These are phyloP conservation scores for Dastarcus helophoroides DNA, from an alignment of 2,888 invertebrate genomes.

Conservation along the genomic window DNA sequence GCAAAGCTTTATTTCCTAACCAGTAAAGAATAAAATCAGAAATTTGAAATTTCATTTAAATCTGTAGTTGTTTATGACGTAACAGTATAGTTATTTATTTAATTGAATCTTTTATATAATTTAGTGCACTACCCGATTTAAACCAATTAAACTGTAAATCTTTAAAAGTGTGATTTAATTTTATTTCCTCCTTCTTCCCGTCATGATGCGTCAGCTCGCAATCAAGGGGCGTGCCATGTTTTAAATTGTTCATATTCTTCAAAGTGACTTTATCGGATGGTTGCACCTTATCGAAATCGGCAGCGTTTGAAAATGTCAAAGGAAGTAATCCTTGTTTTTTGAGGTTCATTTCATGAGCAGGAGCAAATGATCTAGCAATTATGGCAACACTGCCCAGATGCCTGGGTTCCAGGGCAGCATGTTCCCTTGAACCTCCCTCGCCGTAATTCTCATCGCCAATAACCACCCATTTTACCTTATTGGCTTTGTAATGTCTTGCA, in stretches of 20 bases:
- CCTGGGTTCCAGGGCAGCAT: conserved; percentile 89
- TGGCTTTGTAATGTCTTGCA: conserved; percentile 81
- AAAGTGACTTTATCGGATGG: conserved; percentile 59
- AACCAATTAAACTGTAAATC: conserved; percentile 93
- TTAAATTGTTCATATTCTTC: conserved; percentile 62
- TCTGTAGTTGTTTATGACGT: too few relatives aligned
- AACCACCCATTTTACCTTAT: conserved; percentile 69
- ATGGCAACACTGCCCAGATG: conserved; percentile 85
- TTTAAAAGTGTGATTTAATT: conserved; percentile 84
- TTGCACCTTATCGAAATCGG: conserved; percentile 85
- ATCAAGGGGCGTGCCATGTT: conserved; percentile 75
- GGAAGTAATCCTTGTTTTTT: conserved; percentile 85
- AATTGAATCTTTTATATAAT: conserved; percentile 73
- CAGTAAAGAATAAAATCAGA: too few relatives aligned
- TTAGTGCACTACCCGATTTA: conserved; percentile 90
- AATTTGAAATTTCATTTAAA: too few relatives aligned
- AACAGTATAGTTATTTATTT: too few relatives aligned
- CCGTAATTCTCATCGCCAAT: conserved; percentile 69
- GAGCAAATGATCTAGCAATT: conserved; percentile 92
- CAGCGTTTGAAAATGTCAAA: conserved; percentile 75
- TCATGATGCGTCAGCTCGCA: conserved; percentile 78
- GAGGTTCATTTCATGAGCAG: conserved; percentile 94
- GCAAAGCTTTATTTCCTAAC: too few relatives aligned
- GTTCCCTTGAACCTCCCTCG: conserved; percentile 80
- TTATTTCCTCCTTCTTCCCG: conserved; percentile 66